These are phyloP conservation scores for Corythornis cristatus DNA, from an alignment of 2,113 vertebrate species.

Conservation along the genomic window DNA sequence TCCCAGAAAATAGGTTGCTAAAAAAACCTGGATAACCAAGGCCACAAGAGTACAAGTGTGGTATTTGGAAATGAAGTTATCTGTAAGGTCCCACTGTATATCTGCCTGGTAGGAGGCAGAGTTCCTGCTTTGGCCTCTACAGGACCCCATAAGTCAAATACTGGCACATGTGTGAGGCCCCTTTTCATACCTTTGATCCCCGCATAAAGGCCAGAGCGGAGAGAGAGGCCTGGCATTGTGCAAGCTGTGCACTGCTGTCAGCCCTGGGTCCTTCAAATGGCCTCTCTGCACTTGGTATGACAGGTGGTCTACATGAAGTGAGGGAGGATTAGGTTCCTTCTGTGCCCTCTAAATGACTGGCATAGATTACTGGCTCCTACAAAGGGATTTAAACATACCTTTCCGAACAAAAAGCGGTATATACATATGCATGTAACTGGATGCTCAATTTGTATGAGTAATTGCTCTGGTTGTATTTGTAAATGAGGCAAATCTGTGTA, in stretches of 20 bases:
- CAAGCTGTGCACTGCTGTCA: conserved; percentile 12
- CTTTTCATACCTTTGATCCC: conserved; percentile 53
- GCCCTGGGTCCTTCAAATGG: conserved; percentile 34
- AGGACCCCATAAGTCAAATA: conserved; percentile 48
- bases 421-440: conserved; percentile 52
- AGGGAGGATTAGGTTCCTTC: conserved; percentile 57
- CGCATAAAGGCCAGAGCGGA: conserved; percentile 1
- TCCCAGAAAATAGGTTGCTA: not conserved
- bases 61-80: not conserved
- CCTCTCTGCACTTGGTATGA: conserved; percentile 34
- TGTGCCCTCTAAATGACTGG: conserved; percentile 47
- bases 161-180: conserved; percentile 60
- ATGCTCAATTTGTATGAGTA: conserved; percentile 55
- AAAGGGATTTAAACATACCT: conserved; percentile 57
- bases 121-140: conserved; percentile 4
- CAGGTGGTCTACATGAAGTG: conserved; percentile 41
- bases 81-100: not conserved
- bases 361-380: conserved; percentile 39
- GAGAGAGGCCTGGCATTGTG: conserved; percentile 21
- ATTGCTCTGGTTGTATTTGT: conserved; percentile 10
- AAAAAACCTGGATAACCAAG: not conserved
- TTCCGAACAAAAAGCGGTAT: conserved; percentile 37
- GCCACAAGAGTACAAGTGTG: not conserved
- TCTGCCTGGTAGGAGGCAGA: conserved; percentile 34
- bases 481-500: conserved; percentile 1